Percentiles rank a stretch among this genome's conserved stretches.
Conservation (phyloP, 2,113 vertebrate species). For the Coptodon bakossiorum region DNA sequence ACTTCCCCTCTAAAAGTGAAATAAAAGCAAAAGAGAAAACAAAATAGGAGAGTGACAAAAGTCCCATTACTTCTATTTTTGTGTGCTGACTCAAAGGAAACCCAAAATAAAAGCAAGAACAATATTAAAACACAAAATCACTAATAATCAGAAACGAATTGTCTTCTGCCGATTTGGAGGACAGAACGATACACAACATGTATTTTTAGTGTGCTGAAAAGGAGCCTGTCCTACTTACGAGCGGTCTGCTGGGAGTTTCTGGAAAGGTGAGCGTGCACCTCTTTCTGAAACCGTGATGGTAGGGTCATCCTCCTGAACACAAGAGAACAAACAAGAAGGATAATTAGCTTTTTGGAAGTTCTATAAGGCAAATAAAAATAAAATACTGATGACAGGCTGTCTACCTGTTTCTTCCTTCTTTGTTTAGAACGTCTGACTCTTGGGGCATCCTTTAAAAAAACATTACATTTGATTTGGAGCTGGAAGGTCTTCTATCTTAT, state of each 20-base stretch:
- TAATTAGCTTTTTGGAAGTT: background rate
- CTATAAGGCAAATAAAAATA: background rate
- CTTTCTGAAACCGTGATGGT: slow-evolving; percentile 72
- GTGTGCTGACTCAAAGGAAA: background rate
- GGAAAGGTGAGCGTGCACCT: slow-evolving; percentile 71
- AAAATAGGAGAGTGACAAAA: background rate
- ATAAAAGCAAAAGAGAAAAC: background rate
- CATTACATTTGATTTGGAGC: background rate
- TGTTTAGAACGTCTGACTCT: background rate
- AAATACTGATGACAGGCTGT: background rate
- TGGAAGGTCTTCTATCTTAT: background rate
- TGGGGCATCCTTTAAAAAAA: background rate
- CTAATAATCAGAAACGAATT: accelerated
- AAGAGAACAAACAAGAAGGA: background rate
- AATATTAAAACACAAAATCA: background rate
- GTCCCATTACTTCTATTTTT: background rate
- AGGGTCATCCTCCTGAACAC: slow-evolving; percentile 70
- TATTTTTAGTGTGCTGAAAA: background rate
- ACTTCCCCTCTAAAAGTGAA: background rate
- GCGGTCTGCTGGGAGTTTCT: slow-evolving; percentile 58
- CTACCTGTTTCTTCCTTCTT: background rate
- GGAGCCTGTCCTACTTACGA: slow-evolving; percentile 49
- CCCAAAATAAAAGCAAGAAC: background rate
- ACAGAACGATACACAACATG: background rate
- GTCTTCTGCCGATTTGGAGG: background rate